Conservation (phyloP, 2,113 vertebrate species). For the Callorhinus ursinus region DNA sequence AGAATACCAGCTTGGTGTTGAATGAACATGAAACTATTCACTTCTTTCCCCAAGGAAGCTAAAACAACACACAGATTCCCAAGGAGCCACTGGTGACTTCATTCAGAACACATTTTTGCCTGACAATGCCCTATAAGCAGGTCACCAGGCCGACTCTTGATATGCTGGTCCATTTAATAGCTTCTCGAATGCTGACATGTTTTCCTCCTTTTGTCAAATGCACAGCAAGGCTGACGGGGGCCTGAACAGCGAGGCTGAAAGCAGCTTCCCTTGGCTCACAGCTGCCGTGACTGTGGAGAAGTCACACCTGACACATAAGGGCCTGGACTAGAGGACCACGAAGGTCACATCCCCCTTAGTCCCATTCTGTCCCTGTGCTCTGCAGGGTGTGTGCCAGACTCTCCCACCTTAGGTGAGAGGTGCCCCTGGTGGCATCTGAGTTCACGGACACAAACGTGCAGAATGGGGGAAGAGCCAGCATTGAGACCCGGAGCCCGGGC, state of each 20-base stretch:
- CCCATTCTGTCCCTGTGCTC: not conserved
- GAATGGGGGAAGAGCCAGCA: rapidly evolving
- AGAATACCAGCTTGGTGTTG: not conserved
- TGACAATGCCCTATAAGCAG: not conserved
- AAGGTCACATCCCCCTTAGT: not conserved
- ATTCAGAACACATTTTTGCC: not conserved
- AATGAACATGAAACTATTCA: not conserved
- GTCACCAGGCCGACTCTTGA: not conserved
- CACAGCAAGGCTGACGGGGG: not conserved
- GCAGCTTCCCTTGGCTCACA: not conserved
- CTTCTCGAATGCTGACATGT: not conserved
- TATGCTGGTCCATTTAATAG: not conserved
- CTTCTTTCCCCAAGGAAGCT: not conserved
- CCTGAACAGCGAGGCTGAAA: not conserved
- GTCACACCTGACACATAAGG: not conserved
- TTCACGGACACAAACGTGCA: not conserved
- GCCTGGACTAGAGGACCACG: not conserved
- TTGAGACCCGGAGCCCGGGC: not conserved
- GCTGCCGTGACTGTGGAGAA: not conserved
- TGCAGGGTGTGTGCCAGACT: not conserved
- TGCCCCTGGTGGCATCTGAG: not conserved
- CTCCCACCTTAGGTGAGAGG: not conserved
- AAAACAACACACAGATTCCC: not conserved
- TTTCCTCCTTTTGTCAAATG: not conserved
- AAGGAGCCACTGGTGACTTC: not conserved